A percentile compares a stretch with the other conserved stretches of the same genome.
phyloP scores from a whole-genome alignment of 2,888 invertebrate genomes.

The Sympetrum striolatum region DNA sequence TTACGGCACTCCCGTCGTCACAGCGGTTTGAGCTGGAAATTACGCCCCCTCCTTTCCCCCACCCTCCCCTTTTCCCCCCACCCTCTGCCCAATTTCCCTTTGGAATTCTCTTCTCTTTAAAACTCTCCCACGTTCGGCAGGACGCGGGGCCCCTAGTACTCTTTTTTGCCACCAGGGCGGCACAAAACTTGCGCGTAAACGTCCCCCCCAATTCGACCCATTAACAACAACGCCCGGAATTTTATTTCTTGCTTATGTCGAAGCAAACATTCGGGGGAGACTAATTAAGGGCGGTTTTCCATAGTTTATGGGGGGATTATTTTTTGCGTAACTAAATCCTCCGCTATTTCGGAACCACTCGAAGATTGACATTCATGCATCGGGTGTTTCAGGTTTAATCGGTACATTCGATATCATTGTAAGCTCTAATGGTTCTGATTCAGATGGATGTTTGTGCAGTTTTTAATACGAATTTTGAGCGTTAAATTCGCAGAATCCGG shows the following conservation, averaged over 20 bases:
- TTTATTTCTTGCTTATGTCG: background rate
- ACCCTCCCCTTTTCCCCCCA: background rate
- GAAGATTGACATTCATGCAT: too few species aligned
- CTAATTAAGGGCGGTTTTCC: too few species aligned
- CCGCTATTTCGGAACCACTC: too few species aligned
- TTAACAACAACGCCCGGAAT: background rate
- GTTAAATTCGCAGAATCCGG: too few species aligned
- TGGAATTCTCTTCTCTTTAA: background rate
- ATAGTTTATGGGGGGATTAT: too few species aligned
- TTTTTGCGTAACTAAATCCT: too few species aligned
- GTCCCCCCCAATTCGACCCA: background rate
- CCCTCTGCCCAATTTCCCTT: background rate
- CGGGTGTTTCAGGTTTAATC: too few species aligned
- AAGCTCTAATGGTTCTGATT: too few species aligned
- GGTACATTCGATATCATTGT: too few species aligned
- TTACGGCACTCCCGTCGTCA: constrained; percentile 27
- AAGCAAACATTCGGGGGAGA: background rate
- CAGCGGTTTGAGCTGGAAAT: constrained; percentile 34
- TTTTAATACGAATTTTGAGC: too few species aligned
- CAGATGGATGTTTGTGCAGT: too few species aligned
- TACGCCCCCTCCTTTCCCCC: background rate
- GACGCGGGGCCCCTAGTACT: background rate
- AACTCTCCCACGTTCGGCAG: background rate
- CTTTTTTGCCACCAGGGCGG: background rate
- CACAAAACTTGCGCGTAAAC: background rate